These are phyloP conservation scores for Lagocephalus sceleratus DNA, from an alignment of 2,797 vertebrate genomes.

Conservation along the genomic window DNA sequence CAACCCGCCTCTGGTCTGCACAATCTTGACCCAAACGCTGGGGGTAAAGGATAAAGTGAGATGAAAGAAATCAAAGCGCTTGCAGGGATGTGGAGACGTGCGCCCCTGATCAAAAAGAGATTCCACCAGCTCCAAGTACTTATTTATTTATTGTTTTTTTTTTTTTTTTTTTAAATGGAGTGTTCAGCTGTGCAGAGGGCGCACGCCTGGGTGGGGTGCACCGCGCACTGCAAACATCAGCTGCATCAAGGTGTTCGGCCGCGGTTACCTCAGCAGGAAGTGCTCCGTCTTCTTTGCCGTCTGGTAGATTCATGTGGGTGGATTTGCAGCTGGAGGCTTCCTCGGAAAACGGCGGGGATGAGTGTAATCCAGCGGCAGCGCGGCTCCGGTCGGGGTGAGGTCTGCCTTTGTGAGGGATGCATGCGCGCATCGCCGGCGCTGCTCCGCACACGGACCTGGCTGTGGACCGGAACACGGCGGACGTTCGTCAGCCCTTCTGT, in stretches of 20 bases:
- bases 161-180: background rate
- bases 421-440: constrained; percentile 53
- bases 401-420: constrained; percentile 58
- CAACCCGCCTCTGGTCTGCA: constrained; percentile 42
- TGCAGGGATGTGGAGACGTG: constrained; percentile 16
- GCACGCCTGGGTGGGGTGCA: constrained; percentile 57
- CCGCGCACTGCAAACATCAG: constrained; percentile 9
- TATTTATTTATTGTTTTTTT: too few relatives aligned
- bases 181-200: constrained; percentile 31
- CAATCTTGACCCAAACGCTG: constrained; percentile 15
- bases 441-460: constrained; percentile 14
- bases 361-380: constrained; percentile 66
- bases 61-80: background rate
- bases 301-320: constrained; percentile 67
- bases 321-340: constrained; percentile 66
- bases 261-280: constrained; percentile 65
- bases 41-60: constrained; percentile 29
- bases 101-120: constrained; percentile 1
- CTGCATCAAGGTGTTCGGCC: background rate
- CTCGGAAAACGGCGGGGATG: constrained; percentile 50
- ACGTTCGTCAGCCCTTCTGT: constrained; percentile 64
- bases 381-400: constrained; percentile 50
- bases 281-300: constrained; percentile 61
- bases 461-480: constrained; percentile 30
- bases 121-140: constrained; percentile 19